phyloP scores from a whole-genome alignment of 2,113 vertebrate genomes.

The Danionella cerebrum region DNA sequence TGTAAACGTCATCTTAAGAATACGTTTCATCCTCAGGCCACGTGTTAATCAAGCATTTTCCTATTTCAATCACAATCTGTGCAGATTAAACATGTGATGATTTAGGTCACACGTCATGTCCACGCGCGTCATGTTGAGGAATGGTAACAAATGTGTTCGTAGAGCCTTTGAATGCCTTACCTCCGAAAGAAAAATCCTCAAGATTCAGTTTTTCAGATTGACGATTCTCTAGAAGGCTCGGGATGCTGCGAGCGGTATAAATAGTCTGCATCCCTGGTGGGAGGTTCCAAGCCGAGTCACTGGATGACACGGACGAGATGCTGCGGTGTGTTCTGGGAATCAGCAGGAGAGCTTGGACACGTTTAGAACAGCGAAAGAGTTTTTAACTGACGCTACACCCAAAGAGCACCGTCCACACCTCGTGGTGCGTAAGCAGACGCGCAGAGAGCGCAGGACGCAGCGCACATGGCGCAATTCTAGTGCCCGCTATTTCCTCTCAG shows the following conservation, averaged over 20 bases:
- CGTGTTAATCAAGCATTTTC: no score
- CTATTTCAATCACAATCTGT: no score
- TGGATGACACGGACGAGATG: constrained; percentile 37
- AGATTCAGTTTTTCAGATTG: neutral
- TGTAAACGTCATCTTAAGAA: no score
- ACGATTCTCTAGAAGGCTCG: constrained; percentile 1
- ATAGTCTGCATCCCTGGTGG: constrained; percentile 53
- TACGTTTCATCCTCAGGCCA: no score
- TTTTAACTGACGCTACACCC: no score
- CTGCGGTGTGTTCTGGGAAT: neutral
- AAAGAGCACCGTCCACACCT: no score
- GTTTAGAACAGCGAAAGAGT: no score
- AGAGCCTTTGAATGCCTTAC: constrained; percentile 12
- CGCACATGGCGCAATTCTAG: no score
- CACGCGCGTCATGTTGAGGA: neutral
- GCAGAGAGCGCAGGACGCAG: no score
- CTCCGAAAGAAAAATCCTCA: neutral
- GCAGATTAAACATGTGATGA: constrained; percentile 46
- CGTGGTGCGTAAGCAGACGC: no score
- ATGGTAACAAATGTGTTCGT: neutral
- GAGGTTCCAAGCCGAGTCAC: constrained; percentile 50
- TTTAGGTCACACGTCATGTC: constrained; percentile 48
- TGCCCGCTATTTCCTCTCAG: no score
- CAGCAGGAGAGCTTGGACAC: no score
- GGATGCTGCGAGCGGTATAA: constrained; percentile 48